These are phyloP conservation scores for Eupithecia tripunctaria DNA, from an alignment of 2,888 invertebrate species.

Conservation along the genomic window DNA sequence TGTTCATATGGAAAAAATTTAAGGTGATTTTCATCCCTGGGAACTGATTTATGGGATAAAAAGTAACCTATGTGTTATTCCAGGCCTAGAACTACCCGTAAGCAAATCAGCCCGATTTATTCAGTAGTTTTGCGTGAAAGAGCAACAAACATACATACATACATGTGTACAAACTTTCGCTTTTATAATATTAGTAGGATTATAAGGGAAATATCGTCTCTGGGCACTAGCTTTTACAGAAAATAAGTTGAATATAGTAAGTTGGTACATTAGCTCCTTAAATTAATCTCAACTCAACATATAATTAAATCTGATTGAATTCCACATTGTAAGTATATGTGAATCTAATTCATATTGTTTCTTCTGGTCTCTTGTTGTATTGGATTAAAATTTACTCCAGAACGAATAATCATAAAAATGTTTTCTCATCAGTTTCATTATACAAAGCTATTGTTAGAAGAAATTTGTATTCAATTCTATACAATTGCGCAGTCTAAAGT, in stretches of 20 bases:
- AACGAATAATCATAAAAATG: slow-evolving; percentile 10
- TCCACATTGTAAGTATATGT: not conserved
- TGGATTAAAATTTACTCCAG: not conserved
- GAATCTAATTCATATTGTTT: not conserved
- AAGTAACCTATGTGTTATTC: no score
- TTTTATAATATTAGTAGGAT: no score
- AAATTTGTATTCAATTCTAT: slow-evolving; percentile 23
- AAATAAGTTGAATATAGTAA: not conserved
- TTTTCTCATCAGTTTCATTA: slow-evolving; percentile 12
- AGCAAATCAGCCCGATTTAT: no score
- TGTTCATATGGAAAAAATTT: no score
- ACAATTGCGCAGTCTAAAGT: slow-evolving; percentile 10
- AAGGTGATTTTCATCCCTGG: no score
- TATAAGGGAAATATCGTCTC: no score
- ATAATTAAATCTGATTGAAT: not conserved
- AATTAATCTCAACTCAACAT: not conserved
- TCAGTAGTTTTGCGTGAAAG: no score
- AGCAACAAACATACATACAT: no score
- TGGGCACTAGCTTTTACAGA: no score
- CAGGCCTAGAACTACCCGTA: no score
- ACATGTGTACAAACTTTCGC: no score
- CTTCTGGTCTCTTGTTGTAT: not conserved
- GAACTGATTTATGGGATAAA: no score
- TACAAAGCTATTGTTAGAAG: slow-evolving; percentile 19
- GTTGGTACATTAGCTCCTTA: not conserved